Conservation (phyloP, 2,888 invertebrate species). For the Cordylochernes scorpioides region DNA sequence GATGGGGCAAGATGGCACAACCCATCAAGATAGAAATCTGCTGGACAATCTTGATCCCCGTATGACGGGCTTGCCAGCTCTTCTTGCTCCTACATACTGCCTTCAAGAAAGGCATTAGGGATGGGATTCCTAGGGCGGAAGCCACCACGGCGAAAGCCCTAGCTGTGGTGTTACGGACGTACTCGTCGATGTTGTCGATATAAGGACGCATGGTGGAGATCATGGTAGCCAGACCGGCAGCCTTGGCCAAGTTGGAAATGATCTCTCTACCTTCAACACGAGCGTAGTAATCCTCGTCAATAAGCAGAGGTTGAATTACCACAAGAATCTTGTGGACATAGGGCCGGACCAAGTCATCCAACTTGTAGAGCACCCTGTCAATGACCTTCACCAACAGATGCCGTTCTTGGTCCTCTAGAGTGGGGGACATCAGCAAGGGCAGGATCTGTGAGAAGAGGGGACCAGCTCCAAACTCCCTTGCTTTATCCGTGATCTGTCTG, state of each 20-base stretch:
- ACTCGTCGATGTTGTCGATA: conserved; percentile 98
- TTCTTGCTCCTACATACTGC: conserved; percentile 98
- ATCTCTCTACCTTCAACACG: conserved; percentile 97
- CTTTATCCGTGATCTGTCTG: conserved; percentile 92
- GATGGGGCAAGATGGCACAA: conserved; percentile 91
- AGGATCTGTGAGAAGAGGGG: conserved; percentile 96
- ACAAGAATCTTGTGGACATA: conserved; percentile 99
- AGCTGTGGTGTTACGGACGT: conserved; percentile 95
- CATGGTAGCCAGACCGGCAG: conserved; percentile 97
- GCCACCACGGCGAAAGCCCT: conserved; percentile 99
- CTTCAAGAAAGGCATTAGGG: conserved; percentile 83
- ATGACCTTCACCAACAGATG: conserved; percentile 96
- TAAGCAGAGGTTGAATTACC: conserved; percentile 88
- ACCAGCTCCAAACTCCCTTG: conserved; percentile 90
- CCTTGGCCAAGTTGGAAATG: conserved; percentile 94
- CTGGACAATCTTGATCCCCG: conserved; percentile 97
- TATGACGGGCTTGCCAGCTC: conserved; percentile 93
- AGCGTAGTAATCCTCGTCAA: conserved; percentile 99
- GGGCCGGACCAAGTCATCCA: conserved; percentile 91
- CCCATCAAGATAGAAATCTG: conserved; percentile 99
- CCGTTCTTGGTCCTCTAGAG: conserved; percentile 92
- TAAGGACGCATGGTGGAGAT: conserved; percentile 99
- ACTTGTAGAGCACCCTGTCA: conserved; percentile 86
- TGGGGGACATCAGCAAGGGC: conserved; percentile 97
- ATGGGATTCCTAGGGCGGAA: conserved; percentile 91